These are phyloP conservation scores for Pecten maximus DNA, from an alignment of 2,888 invertebrate species.

Conservation along the genomic window DNA sequence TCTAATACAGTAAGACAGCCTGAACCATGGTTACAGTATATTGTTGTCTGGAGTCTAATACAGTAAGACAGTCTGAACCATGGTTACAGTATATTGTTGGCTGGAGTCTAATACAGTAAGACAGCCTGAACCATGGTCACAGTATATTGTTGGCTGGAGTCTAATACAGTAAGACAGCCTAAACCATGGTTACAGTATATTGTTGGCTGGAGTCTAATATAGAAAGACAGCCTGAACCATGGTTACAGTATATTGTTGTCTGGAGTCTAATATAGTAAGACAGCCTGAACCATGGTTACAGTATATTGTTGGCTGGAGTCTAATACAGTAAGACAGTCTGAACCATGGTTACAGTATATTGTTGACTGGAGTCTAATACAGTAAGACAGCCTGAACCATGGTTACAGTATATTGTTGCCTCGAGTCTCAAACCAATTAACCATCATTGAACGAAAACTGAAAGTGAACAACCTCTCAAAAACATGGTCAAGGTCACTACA, in stretches of 20 bases:
- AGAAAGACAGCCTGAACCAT: background rate
- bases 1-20: background rate
- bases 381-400: background rate
- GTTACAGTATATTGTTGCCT: background rate
- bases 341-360: background rate
- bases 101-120: background rate
- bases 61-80: background rate
- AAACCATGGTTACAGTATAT: background rate
- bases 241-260: background rate
- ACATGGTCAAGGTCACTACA: background rate
- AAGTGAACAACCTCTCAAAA: background rate
- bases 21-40: background rate
- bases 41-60: background rate
- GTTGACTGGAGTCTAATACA: background rate
- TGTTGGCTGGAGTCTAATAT: background rate
- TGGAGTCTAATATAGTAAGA: background rate
- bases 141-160: background rate
- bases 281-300: background rate
- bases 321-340: background rate
- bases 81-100: background rate
- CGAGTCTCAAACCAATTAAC: too few species aligned
- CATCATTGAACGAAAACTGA: too few species aligned
- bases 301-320: background rate
- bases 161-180: background rate
- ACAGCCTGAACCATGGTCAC: background rate